Evolutionary conservation across 2,113 vertebrate genomes (phyloP).

Genomic region (Candoia aspera): DNA sequence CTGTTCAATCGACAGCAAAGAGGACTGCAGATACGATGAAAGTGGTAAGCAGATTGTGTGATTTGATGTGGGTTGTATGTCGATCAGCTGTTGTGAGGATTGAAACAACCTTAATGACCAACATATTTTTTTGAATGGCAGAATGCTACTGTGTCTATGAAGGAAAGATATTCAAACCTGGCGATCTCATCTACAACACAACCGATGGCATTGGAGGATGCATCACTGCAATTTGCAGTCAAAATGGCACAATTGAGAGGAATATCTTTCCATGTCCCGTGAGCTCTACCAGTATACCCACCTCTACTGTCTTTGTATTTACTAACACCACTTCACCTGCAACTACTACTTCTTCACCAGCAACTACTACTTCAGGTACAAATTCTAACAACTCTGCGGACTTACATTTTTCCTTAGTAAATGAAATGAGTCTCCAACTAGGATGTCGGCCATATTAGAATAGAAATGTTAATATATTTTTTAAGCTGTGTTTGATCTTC

Average conservation of each 20-base stretch:
- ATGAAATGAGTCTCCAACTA: slow-evolving; percentile 2
- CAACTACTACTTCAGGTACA: slow-evolving; percentile 57
- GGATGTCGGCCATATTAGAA: neutral
- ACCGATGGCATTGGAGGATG: slow-evolving; percentile 85
- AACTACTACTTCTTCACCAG: slow-evolving; percentile 40
- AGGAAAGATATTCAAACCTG: slow-evolving; percentile 71
- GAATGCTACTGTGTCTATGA: slow-evolving; percentile 82
- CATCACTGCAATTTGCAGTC: slow-evolving; percentile 79
- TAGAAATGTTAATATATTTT: neutral
- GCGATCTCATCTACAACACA: slow-evolving; percentile 81
- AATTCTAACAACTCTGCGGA: neutral
- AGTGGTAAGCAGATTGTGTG: slow-evolving; percentile 53
- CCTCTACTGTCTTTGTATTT: slow-evolving; percentile 67
- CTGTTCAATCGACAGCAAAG: slow-evolving; percentile 58
- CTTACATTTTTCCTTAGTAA: neutral
- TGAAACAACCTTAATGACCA: neutral
- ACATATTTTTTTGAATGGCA: slow-evolving; percentile 55
- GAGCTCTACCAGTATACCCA: slow-evolving; percentile 37
- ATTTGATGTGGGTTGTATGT: neutral
- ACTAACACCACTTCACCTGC: slow-evolving; percentile 51
- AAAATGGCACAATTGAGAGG: slow-evolving; percentile 76
- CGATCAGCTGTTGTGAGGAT: neutral
- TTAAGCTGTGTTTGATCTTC: neutral
- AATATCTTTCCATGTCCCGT: slow-evolving; percentile 51
- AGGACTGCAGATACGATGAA: slow-evolving; percentile 59